Evolutionary conservation across 2,113 vertebrate genomes (phyloP).

Genomic region (Aegotheles bennettii): DNA sequence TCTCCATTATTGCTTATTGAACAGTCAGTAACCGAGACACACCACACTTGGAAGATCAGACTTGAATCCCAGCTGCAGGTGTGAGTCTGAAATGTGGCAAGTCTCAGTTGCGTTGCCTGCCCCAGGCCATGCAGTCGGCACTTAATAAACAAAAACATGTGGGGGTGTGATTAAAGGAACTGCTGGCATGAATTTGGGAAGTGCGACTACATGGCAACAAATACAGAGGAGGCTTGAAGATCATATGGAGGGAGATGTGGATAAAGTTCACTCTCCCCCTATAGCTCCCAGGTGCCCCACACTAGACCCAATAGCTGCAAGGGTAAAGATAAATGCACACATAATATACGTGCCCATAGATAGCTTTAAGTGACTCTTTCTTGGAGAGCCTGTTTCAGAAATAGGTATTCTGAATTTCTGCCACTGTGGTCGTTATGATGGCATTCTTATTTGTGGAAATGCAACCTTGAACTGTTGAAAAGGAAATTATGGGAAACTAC

Average conservation of each 20-base stretch:
- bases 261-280: not conserved
- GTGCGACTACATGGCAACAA: conserved; percentile 17
- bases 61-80: conserved; percentile 27
- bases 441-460: not conserved
- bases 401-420: not conserved
- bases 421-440: not conserved
- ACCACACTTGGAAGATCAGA: not conserved
- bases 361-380: not conserved
- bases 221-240: not conserved
- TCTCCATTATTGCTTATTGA: not conserved
- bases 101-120: not conserved
- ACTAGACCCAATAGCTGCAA: not conserved
- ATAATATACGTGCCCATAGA: not conserved
- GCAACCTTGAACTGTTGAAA: not conserved
- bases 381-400: not conserved
- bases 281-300: not conserved
- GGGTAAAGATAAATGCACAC: not conserved
- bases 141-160: conserved; percentile 30
- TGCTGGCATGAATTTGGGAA: conserved; percentile 42
- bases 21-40: not conserved
- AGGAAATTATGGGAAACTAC: not conserved
- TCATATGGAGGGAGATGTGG: not conserved
- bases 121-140: not conserved
- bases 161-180: conserved; percentile 55
- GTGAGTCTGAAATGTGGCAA: conserved; percentile 27